Percentiles rank a stretch among this genome's conserved stretches.
Evolutionary conservation across 2,888 invertebrate species (phyloP).

Genomic region (Eucera pruinosa): DNA sequence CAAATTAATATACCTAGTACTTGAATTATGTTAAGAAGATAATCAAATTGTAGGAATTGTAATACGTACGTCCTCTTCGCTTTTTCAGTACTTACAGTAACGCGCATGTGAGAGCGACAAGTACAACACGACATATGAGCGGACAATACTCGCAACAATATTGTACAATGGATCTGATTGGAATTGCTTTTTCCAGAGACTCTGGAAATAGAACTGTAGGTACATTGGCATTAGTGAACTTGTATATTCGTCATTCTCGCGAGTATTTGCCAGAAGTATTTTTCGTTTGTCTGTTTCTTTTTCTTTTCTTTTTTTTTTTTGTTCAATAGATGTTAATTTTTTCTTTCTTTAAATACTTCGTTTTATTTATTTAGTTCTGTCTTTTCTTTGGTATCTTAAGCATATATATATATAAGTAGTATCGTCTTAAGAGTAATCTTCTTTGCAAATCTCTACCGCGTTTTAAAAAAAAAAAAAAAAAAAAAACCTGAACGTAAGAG

Average conservation of each 20-base stretch:
- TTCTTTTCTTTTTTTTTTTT: too few relatives aligned
- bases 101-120: slow-evolving; percentile 83
- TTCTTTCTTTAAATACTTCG: slow-evolving; percentile 15
- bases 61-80: slow-evolving; percentile 84
- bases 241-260: slow-evolving; percentile 65
- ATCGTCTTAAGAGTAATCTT: too few relatives aligned
- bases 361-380: slow-evolving; percentile 19
- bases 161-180: slow-evolving; percentile 84
- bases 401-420: too few relatives aligned
- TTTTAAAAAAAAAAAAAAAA: too few relatives aligned
- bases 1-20: slow-evolving; percentile 76
- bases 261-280: slow-evolving; percentile 66
- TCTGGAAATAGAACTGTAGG: slow-evolving; percentile 84
- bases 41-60: slow-evolving; percentile 80
- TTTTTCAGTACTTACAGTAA: slow-evolving; percentile 84
- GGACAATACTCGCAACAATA: slow-evolving; percentile 84
- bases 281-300: too few relatives aligned
- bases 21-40: slow-evolving; percentile 81
- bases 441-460: too few relatives aligned
- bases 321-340: not conserved
- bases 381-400: too few relatives aligned
- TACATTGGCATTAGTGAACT: slow-evolving; percentile 79
- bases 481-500: slow-evolving; percentile 23
- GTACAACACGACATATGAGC: slow-evolving; percentile 82
- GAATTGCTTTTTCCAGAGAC: slow-evolving; percentile 85